Evolutionary conservation across 1,140 invertebrate species (phyloP).

Genomic region (Triops cancriformis): DNA sequence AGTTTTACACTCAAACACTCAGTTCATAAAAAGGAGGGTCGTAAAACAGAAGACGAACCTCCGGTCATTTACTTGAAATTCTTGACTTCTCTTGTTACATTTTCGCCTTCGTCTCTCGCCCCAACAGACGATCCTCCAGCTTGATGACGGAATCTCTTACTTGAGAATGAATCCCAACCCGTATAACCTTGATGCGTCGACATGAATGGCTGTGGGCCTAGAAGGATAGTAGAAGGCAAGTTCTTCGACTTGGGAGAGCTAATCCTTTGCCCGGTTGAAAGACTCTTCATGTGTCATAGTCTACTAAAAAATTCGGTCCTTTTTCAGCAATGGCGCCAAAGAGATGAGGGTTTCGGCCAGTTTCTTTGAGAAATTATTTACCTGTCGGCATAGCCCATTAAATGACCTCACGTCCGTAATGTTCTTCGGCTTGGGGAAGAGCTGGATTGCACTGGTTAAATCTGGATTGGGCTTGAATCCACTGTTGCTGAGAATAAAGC

Average conservation of each 20-base stretch:
- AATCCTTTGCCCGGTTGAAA: background rate
- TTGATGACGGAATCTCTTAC: too few relatives aligned
- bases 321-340: background rate
- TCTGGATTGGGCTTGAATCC: constrained; percentile 24
- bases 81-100: too few relatives aligned
- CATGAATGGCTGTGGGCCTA: too few relatives aligned
- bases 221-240: too few relatives aligned
- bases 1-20: too few relatives aligned
- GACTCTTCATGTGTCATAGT: background rate
- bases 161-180: too few relatives aligned
- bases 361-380: constrained; percentile 16
- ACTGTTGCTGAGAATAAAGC: background rate
- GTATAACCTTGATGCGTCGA: too few relatives aligned
- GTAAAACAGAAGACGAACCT: too few relatives aligned
- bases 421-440: constrained; percentile 20
- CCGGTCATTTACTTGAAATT: too few relatives aligned
- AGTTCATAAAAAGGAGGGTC: too few relatives aligned
- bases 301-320: background rate
- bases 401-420: constrained; percentile 24
- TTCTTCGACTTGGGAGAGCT: background rate
- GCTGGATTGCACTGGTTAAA: background rate
- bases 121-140: too few relatives aligned
- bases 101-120: too few relatives aligned
- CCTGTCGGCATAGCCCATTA: constrained; percentile 25
- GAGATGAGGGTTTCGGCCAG: constrained; percentile 1